phyloP scores from a whole-genome alignment of 2,888 invertebrate species.

The Operophtera brumata region DNA sequence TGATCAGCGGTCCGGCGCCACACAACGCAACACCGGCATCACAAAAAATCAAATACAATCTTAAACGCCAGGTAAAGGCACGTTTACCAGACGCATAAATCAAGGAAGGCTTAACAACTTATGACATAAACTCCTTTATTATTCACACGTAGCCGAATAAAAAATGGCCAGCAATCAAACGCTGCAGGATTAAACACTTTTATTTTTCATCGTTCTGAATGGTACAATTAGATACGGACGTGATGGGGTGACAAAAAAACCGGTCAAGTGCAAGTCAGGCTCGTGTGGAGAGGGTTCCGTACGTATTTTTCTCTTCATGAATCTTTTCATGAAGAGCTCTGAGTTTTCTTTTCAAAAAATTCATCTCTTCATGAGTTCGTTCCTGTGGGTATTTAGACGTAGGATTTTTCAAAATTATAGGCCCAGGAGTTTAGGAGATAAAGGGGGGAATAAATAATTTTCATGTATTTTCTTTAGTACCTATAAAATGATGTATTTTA shows the following conservation, averaged over 20 bases:
- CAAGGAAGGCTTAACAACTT: conserved; percentile 68
- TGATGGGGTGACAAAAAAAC: conserved; percentile 64
- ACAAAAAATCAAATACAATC: conserved; percentile 56
- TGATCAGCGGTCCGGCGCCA: conserved; percentile 65
- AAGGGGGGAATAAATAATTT: no score
- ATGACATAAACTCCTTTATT: conserved; percentile 76
- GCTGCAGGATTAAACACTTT: conserved; percentile 68
- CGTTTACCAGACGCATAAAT: conserved; percentile 62
- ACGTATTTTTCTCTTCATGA: no score
- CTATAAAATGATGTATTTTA: no score
- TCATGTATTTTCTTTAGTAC: no score
- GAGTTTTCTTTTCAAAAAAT: no score
- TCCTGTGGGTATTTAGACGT: no score
- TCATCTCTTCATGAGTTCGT: no score
- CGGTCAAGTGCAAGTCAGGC: no score
- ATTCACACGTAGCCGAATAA: conserved; percentile 63
- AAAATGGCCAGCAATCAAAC: conserved; percentile 39
- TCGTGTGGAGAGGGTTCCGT: no score
- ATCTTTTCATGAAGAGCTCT: no score
- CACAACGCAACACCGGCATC: conserved; percentile 41
- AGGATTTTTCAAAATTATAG: no score
- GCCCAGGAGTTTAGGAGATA: no score
- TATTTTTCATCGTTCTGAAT: conserved; percentile 59
- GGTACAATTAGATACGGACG: conserved; percentile 68
- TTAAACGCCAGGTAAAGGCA: conserved; percentile 57